Conservation (phyloP, 2,113 vertebrate genomes). For the Tinamus guttatus region DNA sequence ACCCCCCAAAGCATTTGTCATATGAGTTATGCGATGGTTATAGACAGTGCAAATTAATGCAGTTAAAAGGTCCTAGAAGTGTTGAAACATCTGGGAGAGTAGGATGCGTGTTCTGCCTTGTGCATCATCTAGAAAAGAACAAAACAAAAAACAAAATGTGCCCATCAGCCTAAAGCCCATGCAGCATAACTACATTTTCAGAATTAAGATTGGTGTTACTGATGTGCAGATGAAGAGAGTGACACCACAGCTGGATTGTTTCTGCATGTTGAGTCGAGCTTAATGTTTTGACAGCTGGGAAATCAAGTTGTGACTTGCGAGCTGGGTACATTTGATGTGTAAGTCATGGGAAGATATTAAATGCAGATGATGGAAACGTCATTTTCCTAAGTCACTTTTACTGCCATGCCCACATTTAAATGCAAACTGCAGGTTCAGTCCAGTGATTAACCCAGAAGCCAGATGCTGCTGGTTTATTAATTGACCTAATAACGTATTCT, state of each 20-base stretch:
- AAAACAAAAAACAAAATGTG: background rate
- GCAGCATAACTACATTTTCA: background rate
- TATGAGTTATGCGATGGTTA: background rate
- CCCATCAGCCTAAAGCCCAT: background rate
- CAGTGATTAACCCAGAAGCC: slow-evolving; percentile 73
- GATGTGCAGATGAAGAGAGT: background rate
- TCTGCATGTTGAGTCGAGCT: background rate
- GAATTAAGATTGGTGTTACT: background rate
- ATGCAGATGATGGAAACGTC: slow-evolving; percentile 7
- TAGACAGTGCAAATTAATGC: background rate
- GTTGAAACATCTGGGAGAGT: background rate
- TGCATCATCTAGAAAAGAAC: background rate
- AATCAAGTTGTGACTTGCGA: slow-evolving; percentile 18
- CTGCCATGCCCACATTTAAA: slow-evolving; percentile 51
- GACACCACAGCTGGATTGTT: background rate
- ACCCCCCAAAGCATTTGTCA: background rate
- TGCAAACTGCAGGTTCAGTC: slow-evolving; percentile 65
- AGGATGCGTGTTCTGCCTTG: background rate
- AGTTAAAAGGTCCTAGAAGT: background rate
- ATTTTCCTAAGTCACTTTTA: slow-evolving; percentile 69
- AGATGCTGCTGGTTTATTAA: slow-evolving; percentile 71
- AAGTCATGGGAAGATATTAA: slow-evolving; percentile 57
- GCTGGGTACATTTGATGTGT: slow-evolving; percentile 19
- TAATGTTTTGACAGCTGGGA: slow-evolving; percentile 4
- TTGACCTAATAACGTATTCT: slow-evolving; percentile 75